Conservation (phyloP, 1,140 invertebrate genomes). For the Diploscapter pachys region DNA sequence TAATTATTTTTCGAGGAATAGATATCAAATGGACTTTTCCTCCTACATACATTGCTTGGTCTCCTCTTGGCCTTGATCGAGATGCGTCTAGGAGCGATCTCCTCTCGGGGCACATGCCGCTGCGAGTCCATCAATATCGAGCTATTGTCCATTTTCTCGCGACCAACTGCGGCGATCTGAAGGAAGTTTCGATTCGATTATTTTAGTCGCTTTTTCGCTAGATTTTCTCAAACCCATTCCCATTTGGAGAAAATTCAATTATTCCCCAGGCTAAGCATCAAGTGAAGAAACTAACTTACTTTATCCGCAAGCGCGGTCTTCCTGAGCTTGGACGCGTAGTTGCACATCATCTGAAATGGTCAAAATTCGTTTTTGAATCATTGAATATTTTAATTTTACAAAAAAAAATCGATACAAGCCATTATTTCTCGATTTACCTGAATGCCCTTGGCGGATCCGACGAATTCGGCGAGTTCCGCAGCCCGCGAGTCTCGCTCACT, state of each 20-base stretch:
- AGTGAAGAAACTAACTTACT: not conserved
- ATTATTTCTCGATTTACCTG: not conserved
- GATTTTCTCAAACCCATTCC: too few species aligned
- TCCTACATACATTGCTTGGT: not conserved
- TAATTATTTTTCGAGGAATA: not conserved
- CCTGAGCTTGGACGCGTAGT: not conserved
- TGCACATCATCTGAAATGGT: not conserved
- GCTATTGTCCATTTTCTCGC: not conserved
- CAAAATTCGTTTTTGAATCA: too few species aligned
- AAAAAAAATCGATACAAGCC: too few species aligned
- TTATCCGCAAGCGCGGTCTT: constrained; percentile 4
- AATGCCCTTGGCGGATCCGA: constrained; percentile 7
- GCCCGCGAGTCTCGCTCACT: constrained; percentile 5
- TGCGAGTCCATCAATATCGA: too few species aligned
- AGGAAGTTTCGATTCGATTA: not conserved
- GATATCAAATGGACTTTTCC: not conserved
- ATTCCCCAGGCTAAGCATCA: too few species aligned
- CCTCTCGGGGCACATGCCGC: not conserved
- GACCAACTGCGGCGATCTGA: constrained; percentile 1
- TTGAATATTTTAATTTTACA: too few species aligned
- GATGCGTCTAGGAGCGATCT: not conserved
- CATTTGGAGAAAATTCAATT: too few species aligned
- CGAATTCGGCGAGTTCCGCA: constrained; percentile 5
- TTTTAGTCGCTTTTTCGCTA: not conserved
- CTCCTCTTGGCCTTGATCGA: not conserved